A percentile compares a stretch with the other conserved stretches of the same genome.
Evolutionary conservation across 2,113 vertebrate genomes (phyloP).

Genomic region (Eudorcas thomsonii): DNA sequence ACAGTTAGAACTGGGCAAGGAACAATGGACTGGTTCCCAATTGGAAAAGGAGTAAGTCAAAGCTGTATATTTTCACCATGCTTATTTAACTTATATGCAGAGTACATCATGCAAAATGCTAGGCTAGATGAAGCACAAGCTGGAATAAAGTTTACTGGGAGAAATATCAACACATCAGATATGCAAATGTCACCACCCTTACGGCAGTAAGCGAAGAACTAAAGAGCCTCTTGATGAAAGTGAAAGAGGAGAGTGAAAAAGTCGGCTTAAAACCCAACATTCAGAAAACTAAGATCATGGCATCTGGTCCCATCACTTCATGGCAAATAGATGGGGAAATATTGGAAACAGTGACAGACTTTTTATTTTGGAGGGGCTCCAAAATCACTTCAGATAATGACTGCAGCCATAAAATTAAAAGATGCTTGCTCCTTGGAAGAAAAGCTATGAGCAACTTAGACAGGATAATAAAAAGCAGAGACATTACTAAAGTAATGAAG

Average conservation of each 20-base stretch:
- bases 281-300: not conserved
- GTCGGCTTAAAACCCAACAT: not conserved
- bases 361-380: not conserved
- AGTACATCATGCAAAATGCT: not conserved
- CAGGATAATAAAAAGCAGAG: not conserved
- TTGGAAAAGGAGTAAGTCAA: not conserved
- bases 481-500: not conserved
- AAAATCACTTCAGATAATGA: not conserved
- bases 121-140: not conserved
- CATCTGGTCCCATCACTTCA: not conserved
- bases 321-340: not conserved
- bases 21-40: not conserved
- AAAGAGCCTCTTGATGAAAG: not conserved
- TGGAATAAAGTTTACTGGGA: not conserved
- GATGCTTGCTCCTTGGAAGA: not conserved
- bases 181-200: not conserved
- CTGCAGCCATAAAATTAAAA: not conserved
- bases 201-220: not conserved
- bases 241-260: not conserved
- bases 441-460: not conserved
- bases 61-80: not conserved
- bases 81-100: not conserved
- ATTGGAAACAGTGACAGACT: not conserved
- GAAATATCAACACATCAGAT: not conserved
- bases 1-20: not conserved